Base-by-base conservation (phyloP, 2,797 vertebrate species). In the Chloroceryle amazona region DNA sequence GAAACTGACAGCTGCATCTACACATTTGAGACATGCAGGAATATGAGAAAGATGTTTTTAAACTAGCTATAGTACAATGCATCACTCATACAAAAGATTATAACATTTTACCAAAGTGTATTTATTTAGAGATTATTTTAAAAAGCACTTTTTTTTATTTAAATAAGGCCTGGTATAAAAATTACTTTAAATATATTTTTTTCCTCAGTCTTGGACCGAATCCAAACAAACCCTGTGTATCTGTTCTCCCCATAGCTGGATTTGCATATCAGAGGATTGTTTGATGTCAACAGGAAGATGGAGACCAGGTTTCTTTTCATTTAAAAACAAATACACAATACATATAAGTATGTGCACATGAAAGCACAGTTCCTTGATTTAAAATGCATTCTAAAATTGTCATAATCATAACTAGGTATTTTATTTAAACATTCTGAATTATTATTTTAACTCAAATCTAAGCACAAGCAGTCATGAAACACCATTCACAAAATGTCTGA, bases 261-360 rank as follows among this genome's bases (percentile, higher is more conserved):
- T 99, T 99, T 99, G 98, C 99, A 99, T 99, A 99, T 99, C 99
- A 99, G 99, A 99, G 98, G 98, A 98, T 96, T 98, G 99, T 99
- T 99, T 99, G 99, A 99, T 99, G 99, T 99, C 98, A 99, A 99
- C 98, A 98, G 98, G 96, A 98, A 97, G 98, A 99, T 98, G 98
- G 98, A 98, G 97, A 98, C 96, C 98, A 98, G 98, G 98, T 97
- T 98, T 98, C 98, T 98, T 98, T 98, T 98, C 98, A 99, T 99
- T 99, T 98, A 98, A 98, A 99, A 98, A 98, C 98, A 99, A 99
- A 99, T 98, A 98, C 96, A 98, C 98, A 93, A 51, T 91, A 98
- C 98, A 98, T 98, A 97, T 98, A 98, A 98, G 98, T 97, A 97
- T 97, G 98, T 98, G 98, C 98, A 98, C 98, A 99, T 98, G 98